Evolutionary conservation across 2,113 vertebrate species (phyloP).

Genomic region (Ursus arctos): DNA sequence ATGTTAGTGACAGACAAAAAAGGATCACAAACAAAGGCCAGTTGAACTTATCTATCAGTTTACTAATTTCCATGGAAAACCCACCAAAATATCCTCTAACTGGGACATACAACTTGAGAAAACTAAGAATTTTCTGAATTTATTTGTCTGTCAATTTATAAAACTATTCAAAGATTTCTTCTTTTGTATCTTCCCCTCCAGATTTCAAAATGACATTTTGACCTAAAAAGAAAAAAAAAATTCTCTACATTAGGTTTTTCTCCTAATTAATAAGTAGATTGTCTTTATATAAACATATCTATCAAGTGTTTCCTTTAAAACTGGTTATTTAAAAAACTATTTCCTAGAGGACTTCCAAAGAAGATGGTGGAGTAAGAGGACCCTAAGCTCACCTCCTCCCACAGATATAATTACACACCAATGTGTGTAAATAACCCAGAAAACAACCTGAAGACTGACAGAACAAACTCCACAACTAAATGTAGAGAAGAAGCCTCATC

Average conservation of each 20-base stretch:
- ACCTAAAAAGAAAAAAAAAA: not conserved
- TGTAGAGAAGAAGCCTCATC: not conserved
- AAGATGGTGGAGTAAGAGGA: not conserved
- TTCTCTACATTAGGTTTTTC: constrained; percentile 14
- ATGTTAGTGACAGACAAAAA: not conserved
- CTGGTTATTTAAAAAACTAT: constrained; percentile 5
- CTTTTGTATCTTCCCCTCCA: constrained; percentile 16
- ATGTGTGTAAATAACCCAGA: not conserved
- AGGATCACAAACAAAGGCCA: not conserved
- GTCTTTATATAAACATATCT: not conserved
- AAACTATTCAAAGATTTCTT: constrained; percentile 41
- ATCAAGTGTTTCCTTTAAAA: constrained; percentile 4
- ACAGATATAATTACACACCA: not conserved
- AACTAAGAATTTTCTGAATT: not conserved
- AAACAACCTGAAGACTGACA: not conserved
- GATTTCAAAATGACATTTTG: not conserved
- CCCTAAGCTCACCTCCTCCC: not conserved
- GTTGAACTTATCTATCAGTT: not conserved
- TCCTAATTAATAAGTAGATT: not conserved
- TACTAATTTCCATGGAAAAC: not conserved
- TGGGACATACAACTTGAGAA: not conserved
- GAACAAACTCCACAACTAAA: not conserved
- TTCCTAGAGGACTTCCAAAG: not conserved
- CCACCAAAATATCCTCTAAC: not conserved
- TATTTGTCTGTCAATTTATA: constrained; percentile 2